phyloP scores from a whole-genome alignment of 2,797 vertebrate genomes.

The Rhinichthys osculus region DNA sequence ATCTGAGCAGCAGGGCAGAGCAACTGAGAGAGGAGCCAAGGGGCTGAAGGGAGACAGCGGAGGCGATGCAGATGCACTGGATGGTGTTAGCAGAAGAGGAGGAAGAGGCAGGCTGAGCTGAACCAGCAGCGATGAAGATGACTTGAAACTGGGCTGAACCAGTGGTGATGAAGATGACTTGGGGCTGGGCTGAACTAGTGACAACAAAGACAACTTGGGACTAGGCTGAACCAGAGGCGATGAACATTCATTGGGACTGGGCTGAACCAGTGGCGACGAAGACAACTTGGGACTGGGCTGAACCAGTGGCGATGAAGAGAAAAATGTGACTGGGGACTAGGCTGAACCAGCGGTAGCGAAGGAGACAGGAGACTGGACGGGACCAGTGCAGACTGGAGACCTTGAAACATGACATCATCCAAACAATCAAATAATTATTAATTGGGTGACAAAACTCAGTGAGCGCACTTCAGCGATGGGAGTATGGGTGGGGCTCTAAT shows the following conservation, averaged over 20 bases:
- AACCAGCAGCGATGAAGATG: fast-evolving
- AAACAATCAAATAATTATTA: not conserved
- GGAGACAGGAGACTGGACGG: not conserved
- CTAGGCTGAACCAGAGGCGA: too few species aligned
- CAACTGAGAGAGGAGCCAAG: not conserved
- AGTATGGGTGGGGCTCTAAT: not conserved
- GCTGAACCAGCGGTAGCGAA: fast-evolving
- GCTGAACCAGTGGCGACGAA: too few species aligned
- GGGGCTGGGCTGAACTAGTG: too few species aligned
- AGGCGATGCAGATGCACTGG: not conserved
- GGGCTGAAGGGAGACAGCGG: not conserved
- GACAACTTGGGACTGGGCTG: too few species aligned
- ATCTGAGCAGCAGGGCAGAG: too few species aligned
- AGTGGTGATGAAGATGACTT: fast-evolving
- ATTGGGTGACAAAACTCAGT: not conserved
- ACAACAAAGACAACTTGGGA: fast-evolving
- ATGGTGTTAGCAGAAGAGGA: not conserved
- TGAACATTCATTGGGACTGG: too few species aligned
- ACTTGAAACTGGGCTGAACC: too few species aligned
- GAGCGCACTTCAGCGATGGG: not conserved
- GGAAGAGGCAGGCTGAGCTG: not conserved
- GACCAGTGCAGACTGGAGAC: not conserved
- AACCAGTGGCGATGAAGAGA: too few species aligned
- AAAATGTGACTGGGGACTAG: too few species aligned
- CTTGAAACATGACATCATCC: not conserved